These are phyloP conservation scores for Nyctibius bracteatus DNA, from an alignment of 2,113 vertebrate species.

Conservation along the genomic window DNA sequence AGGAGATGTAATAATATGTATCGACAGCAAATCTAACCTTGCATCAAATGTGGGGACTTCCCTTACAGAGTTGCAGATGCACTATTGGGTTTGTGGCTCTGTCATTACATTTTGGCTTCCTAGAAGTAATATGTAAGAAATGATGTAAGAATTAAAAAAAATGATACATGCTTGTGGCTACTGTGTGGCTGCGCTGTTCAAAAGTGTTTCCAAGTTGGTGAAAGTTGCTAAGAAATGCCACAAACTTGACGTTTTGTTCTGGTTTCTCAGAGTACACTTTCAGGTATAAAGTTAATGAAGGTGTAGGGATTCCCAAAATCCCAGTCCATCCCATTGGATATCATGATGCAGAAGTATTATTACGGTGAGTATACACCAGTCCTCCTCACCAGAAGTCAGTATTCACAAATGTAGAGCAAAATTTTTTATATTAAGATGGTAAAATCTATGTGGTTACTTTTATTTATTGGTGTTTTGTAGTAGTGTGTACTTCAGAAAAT, in stretches of 20 bases:
- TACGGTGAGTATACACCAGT: constrained; percentile 74
- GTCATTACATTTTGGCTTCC: not conserved
- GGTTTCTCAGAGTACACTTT: constrained; percentile 84
- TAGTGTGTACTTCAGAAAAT: not conserved
- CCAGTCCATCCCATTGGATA: constrained; percentile 95
- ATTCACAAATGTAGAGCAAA: not conserved
- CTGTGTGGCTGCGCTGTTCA: not conserved
- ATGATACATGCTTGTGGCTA: not conserved
- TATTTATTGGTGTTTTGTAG: not conserved
- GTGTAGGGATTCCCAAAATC: constrained; percentile 89
- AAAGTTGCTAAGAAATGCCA: not conserved
- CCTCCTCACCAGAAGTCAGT: not conserved
- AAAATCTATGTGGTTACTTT: not conserved
- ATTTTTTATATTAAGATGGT: not conserved
- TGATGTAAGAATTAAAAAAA: not conserved
- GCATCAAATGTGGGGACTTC: not conserved
- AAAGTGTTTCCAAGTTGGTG: not conserved
- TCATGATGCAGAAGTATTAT: constrained; percentile 82
- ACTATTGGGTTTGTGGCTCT: not conserved
- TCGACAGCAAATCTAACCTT: not conserved
- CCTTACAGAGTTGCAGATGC: not conserved
- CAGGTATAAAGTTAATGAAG: constrained; percentile 78
- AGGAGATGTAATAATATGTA: not conserved
- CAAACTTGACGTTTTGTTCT: not conserved
- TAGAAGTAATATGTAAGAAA: not conserved